Conservation (phyloP, 2,888 invertebrate genomes). For the Saturnia japonica region DNA sequence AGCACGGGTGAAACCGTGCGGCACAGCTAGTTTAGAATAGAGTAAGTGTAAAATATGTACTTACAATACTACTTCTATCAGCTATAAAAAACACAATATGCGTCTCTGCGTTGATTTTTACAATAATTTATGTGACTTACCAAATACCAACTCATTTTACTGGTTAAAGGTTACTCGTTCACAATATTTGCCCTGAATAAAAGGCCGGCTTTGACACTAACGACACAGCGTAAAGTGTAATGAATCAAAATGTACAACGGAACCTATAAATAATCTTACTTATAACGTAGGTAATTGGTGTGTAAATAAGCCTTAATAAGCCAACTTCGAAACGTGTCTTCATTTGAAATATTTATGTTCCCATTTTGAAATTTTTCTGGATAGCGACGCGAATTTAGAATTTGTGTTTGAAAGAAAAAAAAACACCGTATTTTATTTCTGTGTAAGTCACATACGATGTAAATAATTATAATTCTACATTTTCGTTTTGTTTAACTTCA, state of each 20-base stretch:
- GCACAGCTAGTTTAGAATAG: no score
- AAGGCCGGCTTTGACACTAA: conserved; percentile 53
- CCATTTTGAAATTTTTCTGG: conserved; percentile 49
- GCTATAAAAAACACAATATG: no score
- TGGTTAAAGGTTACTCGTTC: background rate
- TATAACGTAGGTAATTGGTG: conserved; percentile 65
- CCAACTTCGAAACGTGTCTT: conserved; percentile 49
- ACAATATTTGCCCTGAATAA: conserved; percentile 1
- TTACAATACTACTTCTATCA: no score
- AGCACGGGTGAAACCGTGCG: no score
- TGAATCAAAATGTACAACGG: conserved; percentile 55
- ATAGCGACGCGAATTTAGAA: conserved; percentile 46
- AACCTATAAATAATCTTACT: conserved; percentile 58
- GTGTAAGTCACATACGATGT: background rate
- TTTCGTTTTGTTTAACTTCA: background rate
- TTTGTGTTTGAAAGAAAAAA: conserved; percentile 26
- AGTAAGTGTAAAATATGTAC: no score
- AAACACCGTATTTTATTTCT: background rate
- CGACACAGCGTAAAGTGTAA: conserved; percentile 52
- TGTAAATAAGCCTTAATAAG: conserved; percentile 74
- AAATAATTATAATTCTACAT: background rate
- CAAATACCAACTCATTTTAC: background rate
- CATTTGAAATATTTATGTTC: conserved; percentile 64
- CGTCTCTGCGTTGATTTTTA: no score
- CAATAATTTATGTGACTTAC: background rate